Conservation (phyloP, 2,797 vertebrate species). For the Sebastes iracundus region DNA sequence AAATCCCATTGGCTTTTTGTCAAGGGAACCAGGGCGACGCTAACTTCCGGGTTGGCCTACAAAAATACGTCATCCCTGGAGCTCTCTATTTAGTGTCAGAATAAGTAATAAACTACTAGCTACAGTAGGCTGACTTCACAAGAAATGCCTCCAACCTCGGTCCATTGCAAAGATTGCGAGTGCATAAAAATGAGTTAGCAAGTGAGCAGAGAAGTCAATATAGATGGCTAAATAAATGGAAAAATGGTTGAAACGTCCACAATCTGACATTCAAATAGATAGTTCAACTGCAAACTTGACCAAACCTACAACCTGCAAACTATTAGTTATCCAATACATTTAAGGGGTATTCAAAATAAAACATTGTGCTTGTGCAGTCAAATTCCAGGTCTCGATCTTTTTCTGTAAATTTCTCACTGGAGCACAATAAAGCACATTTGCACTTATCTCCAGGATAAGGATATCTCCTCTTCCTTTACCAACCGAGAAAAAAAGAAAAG, state of each 20-base stretch:
- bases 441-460: constrained; percentile 2
- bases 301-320: not conserved
- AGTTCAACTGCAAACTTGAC: not conserved
- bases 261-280: not conserved
- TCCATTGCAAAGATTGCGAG: not conserved
- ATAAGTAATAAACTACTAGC: not conserved
- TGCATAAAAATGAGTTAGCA: not conserved
- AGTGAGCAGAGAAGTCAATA: not conserved
- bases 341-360: not conserved
- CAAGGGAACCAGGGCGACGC: too few relatives aligned
- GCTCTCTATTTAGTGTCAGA: not conserved
- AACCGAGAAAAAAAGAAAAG: not conserved
- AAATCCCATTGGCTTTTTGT: not conserved
- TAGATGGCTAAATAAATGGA: not conserved
- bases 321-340: not conserved
- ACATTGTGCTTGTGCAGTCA: not conserved
- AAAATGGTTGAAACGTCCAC: not conserved
- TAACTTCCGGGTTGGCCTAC: not conserved
- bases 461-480: not conserved
- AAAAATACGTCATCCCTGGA: not conserved
- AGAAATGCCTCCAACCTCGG: not conserved
- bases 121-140: not conserved
- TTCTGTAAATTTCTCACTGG: not conserved
- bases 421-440: constrained; percentile 5
- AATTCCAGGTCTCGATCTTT: not conserved